phyloP scores from a whole-genome alignment of 2,888 invertebrate species.

The Callosobruchus maculatus region DNA sequence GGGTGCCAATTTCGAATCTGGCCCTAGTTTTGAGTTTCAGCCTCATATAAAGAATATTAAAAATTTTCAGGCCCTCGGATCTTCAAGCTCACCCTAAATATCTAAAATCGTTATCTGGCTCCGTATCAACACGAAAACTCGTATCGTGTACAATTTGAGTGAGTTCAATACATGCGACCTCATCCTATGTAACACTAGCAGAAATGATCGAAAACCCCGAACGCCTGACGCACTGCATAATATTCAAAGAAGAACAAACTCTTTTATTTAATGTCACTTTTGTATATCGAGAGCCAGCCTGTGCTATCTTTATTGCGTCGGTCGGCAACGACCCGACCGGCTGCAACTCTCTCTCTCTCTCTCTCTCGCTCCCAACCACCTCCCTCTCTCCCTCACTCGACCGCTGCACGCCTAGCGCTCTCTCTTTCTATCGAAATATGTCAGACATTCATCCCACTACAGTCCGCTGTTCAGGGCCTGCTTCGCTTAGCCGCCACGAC shows the following conservation, averaged over 20 bases:
- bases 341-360: slow-evolving; percentile 8
- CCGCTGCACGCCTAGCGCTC: not conserved
- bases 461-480: slow-evolving; percentile 13
- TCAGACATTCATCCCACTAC: slow-evolving; percentile 46
- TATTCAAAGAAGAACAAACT: slow-evolving; percentile 17
- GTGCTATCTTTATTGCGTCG: slow-evolving; percentile 23
- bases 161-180: too few species aligned
- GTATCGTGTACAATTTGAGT: too few species aligned
- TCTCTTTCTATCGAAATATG: slow-evolving; percentile 42
- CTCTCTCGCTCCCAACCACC: slow-evolving; percentile 8
- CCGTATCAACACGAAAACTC: too few species aligned
- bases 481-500: slow-evolving; percentile 14
- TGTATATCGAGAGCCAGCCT: slow-evolving; percentile 16
- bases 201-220: too few species aligned
- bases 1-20: too few species aligned
- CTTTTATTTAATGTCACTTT: slow-evolving; percentile 26
- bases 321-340: slow-evolving; percentile 10
- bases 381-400: slow-evolving; percentile 4
- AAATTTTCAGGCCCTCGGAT: too few species aligned
- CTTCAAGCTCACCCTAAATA: too few species aligned
- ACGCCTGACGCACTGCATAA: too few species aligned
- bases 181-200: too few species aligned
- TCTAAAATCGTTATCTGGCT: too few species aligned
- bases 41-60: too few species aligned
- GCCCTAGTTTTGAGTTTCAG: too few species aligned